Percentiles rank a stretch among this genome's conserved stretches.
These are phyloP conservation scores for Irena cyanogastra DNA, from an alignment of 2,113 vertebrate species.

Conservation along the genomic window DNA sequence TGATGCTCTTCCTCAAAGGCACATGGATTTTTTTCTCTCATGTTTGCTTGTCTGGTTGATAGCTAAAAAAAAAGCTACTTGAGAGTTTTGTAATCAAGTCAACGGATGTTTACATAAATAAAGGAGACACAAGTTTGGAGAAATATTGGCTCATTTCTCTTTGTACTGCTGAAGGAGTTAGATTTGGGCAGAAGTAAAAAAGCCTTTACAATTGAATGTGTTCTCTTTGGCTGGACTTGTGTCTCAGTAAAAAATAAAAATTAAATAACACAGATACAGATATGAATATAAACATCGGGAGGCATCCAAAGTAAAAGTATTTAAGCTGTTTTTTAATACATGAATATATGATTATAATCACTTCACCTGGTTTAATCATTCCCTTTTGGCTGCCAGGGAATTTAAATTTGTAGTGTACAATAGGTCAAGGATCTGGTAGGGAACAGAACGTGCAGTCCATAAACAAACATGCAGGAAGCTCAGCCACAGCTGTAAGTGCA, in stretches of 20 bases:
- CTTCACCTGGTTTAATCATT: not conserved
- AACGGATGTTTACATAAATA: not conserved
- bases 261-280: not conserved
- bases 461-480: not conserved
- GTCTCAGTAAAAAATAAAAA: not conserved
- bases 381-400: not conserved
- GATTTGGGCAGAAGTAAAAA: not conserved
- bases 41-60: not conserved
- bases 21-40: not conserved
- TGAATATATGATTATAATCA: not conserved
- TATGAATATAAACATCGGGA: not conserved
- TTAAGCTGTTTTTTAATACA: not conserved
- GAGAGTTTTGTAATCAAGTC: not conserved
- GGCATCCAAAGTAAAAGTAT: not conserved
- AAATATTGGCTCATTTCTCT: not conserved
- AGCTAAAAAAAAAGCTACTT: not conserved
- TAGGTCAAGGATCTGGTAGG: conserved; percentile 16
- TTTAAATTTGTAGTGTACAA: not conserved
- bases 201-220: not conserved
- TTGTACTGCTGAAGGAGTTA: not conserved
- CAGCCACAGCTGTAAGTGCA: not conserved
- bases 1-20: not conserved
- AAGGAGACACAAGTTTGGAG: not conserved
- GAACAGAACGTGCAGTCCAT: conserved; percentile 6
- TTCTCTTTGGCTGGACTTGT: not conserved